A percentile compares a stretch with the other conserved stretches of the same genome.
Evolutionary conservation across 2,888 invertebrate genomes (phyloP).

Genomic region (Reticulitermes lucifugus): DNA sequence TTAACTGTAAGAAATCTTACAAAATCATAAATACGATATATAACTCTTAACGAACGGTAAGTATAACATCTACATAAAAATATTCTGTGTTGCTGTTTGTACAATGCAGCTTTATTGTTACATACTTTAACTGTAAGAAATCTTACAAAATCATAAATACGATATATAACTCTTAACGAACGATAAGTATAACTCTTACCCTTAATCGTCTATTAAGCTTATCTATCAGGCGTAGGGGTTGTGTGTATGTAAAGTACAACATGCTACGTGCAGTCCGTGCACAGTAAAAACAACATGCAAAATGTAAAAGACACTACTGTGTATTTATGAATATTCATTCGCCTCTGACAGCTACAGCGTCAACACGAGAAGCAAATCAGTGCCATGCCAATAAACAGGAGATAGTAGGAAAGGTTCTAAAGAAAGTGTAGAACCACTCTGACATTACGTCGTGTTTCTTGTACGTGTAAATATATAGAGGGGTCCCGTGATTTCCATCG

Average conservation of each 20-base stretch:
- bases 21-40: too few relatives aligned
- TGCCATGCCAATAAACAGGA: not conserved
- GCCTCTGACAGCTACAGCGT: not conserved
- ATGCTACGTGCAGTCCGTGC: not conserved
- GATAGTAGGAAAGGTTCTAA: not conserved
- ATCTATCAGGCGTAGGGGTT: not conserved
- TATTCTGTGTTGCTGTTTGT: too few relatives aligned
- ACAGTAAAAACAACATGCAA: not conserved
- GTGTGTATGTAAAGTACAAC: not conserved
- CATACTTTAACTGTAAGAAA: too few relatives aligned
- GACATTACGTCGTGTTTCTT: not conserved
- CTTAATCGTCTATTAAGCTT: not conserved
- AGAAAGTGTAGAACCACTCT: not conserved
- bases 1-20: too few relatives aligned
- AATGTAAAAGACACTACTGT: not conserved
- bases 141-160: too few relatives aligned
- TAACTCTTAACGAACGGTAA: too few relatives aligned
- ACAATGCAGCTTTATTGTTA: too few relatives aligned
- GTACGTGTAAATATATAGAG: not conserved
- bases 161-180: too few relatives aligned
- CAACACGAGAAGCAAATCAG: not conserved
- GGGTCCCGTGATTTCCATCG: not conserved
- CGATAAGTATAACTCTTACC: not conserved
- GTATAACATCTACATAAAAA: too few relatives aligned
- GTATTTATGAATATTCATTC: not conserved